Conservation (phyloP, 2,888 invertebrate species). For the Drosophila multiciliata region DNA sequence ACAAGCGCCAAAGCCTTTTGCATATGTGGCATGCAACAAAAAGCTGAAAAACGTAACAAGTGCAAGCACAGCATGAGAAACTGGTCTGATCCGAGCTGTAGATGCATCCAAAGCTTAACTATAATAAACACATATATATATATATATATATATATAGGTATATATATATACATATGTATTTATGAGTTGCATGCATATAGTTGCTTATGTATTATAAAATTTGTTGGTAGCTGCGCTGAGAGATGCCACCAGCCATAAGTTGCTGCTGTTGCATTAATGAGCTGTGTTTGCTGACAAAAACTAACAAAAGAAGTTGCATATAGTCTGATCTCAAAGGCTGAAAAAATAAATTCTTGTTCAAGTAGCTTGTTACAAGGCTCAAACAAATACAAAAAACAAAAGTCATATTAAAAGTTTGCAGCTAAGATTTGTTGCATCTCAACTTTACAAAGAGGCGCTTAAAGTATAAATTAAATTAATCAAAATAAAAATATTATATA, state of each 20-base stretch:
- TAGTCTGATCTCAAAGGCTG: neutral
- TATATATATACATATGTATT: constrained; percentile 6
- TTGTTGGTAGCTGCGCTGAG: constrained; percentile 55
- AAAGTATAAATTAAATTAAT: neutral
- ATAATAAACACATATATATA: constrained; percentile 9
- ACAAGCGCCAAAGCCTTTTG: constrained; percentile 75
- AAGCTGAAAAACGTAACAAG: constrained; percentile 65
- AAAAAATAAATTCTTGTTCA: neutral
- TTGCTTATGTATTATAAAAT: constrained; percentile 74
- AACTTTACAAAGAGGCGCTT: neutral
- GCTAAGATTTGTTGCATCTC: neutral
- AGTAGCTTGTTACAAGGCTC: neutral
- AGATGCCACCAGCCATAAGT: constrained; percentile 57
- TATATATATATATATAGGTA: constrained; percentile 14
- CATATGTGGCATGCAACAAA: constrained; percentile 76
- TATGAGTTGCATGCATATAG: constrained; percentile 13
- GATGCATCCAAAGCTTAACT: constrained; percentile 36
- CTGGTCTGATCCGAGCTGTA: constrained; percentile 60
- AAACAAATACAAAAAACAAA: neutral
- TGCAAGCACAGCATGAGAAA: constrained; percentile 69
- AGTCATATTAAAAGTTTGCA: neutral
- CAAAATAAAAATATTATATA: neutral
- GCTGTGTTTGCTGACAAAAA: constrained; percentile 17
- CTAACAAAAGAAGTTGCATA: too few species aligned
- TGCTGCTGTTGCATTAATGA: constrained; percentile 51